phyloP scores from a whole-genome alignment of 1,140 invertebrate genomes.

The Lepidurus arcticus region DNA sequence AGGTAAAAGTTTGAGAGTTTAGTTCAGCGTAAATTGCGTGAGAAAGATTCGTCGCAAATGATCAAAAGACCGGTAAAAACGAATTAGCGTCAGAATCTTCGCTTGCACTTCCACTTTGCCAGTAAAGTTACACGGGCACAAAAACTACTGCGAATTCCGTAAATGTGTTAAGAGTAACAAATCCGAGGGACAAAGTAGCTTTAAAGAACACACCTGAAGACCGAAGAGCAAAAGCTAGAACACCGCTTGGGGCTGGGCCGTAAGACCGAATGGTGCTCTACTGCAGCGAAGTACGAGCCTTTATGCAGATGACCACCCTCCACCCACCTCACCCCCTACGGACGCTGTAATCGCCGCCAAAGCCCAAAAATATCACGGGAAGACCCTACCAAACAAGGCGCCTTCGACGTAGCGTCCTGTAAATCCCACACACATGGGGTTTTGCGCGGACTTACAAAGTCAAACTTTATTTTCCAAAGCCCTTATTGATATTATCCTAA shows the following conservation, averaged over 20 bases:
- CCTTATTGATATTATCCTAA: too few relatives aligned
- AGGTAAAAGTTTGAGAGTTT: too few relatives aligned
- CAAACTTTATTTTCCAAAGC: background rate
- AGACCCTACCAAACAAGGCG: constrained; percentile 16
- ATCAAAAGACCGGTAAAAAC: background rate
- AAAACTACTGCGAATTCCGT: background rate
- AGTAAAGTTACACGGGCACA: constrained; percentile 1
- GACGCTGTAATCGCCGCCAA: constrained; percentile 10
- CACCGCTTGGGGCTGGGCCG: constrained; percentile 10
- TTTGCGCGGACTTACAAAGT: background rate
- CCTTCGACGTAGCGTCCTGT: background rate
- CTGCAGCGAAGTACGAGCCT: constrained; percentile 20
- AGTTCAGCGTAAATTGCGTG: too few relatives aligned
- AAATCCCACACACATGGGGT: constrained; percentile 15
- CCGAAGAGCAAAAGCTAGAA: constrained; percentile 21
- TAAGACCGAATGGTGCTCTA: constrained; percentile 18
- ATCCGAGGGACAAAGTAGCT: background rate
- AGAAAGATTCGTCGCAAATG: too few relatives aligned
- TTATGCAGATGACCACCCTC: constrained; percentile 18
- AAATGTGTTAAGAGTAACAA: background rate
- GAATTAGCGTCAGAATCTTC: background rate
- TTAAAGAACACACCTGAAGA: constrained; percentile 17
- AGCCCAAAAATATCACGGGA: constrained; percentile 21
- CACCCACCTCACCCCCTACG: constrained; percentile 12
- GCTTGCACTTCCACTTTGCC: background rate